Percentiles rank a stretch among this genome's conserved stretches.
Conservation (phyloP, 2,888 invertebrate genomes). For the Limnephilus auricula region DNA sequence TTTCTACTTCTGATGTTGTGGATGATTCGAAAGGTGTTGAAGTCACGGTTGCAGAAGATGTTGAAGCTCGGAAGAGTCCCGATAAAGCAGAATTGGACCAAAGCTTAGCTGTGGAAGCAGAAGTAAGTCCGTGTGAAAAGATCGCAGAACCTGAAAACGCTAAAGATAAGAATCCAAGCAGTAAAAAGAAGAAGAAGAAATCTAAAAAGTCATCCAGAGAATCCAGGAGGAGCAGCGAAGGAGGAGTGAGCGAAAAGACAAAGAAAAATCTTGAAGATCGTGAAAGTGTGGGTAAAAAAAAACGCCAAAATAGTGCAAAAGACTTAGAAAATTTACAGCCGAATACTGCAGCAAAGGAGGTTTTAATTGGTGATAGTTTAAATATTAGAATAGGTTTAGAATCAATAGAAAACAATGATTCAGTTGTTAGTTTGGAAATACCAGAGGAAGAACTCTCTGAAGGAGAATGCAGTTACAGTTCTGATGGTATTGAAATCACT, state of each 20-base stretch:
- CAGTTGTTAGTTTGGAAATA: slow-evolving; percentile 10
- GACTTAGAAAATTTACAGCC: slow-evolving; percentile 58
- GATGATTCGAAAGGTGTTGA: neutral
- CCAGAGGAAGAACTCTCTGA: slow-evolving; percentile 68
- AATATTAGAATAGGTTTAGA: neutral
- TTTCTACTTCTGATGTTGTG: neutral
- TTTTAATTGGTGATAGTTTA: neutral
- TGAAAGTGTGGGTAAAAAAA: slow-evolving; percentile 53
- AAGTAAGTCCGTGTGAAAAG: neutral
- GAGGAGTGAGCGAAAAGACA: slow-evolving; percentile 19
- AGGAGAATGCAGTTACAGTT: slow-evolving; percentile 72
- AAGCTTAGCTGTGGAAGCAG: neutral
- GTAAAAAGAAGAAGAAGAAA: slow-evolving; percentile 62
- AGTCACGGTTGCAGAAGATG: neutral
- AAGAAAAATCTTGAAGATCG: slow-evolving; percentile 48
- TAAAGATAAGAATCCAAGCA: neutral
- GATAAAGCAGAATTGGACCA: neutral
- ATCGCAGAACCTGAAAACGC: neutral
- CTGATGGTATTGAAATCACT: slow-evolving; percentile 71
- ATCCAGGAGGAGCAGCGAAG: slow-evolving; percentile 28
- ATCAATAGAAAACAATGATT: neutral
- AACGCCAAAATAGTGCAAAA: slow-evolving; percentile 54
- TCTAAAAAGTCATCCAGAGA: slow-evolving; percentile 67
- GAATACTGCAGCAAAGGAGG: neutral
- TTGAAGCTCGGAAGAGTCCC: neutral